These are phyloP conservation scores for Nothoprocta pentlandii DNA, from an alignment of 2,113 vertebrate genomes.

Conservation along the genomic window DNA sequence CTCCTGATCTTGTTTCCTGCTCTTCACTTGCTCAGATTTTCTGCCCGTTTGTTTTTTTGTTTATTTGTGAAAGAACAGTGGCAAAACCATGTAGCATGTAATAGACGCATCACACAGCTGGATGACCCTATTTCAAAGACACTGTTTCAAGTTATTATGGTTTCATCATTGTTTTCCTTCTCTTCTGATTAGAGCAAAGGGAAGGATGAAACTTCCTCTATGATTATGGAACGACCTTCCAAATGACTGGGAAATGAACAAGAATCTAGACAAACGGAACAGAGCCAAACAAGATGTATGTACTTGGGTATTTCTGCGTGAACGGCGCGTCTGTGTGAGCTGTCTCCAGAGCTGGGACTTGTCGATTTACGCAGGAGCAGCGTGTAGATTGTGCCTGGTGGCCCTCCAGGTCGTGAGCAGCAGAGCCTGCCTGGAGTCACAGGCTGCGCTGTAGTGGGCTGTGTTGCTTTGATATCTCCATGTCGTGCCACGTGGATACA, in stretches of 20 bases:
- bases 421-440: background rate
- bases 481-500: background rate
- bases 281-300: background rate
- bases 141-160: background rate
- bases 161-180: background rate
- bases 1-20: background rate
- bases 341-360: background rate
- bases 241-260: background rate
- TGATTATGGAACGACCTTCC: background rate
- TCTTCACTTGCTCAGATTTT: background rate
- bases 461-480: background rate
- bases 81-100: background rate
- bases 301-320: background rate
- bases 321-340: background rate
- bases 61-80: background rate
- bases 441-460: background rate
- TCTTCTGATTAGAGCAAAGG: background rate
- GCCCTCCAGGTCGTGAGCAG: background rate
- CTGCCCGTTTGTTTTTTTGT: background rate
- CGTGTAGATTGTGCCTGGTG: background rate
- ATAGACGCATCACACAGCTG: background rate
- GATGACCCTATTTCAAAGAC: background rate
- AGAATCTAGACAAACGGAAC: background rate
- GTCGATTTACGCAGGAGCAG: background rate
- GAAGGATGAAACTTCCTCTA: background rate